Conservation (phyloP, 1,140 invertebrate species). For the Danaus plexippus region DNA sequence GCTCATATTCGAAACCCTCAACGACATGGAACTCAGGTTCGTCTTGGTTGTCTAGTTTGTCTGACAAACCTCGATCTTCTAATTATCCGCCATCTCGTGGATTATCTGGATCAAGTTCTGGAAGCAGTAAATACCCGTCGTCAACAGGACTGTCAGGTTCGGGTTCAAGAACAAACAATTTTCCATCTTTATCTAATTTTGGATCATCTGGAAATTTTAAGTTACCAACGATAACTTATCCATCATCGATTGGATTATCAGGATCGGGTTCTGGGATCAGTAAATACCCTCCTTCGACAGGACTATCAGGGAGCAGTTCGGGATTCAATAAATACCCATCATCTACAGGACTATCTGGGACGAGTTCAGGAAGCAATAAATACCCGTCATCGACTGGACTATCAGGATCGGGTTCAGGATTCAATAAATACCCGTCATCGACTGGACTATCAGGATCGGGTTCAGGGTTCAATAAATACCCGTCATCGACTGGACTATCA, state of each 20-base stretch:
- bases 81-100: constrained; percentile 27
- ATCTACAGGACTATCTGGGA: constrained; percentile 16
- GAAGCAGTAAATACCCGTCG: constrained; percentile 11
- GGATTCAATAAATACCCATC: constrained; percentile 15
- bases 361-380: constrained; percentile 16
- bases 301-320: constrained; percentile 14
- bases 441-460: constrained; percentile 24
- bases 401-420: constrained; percentile 19
- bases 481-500: constrained; percentile 18
- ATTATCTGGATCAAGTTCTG: constrained; percentile 22
- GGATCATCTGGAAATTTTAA: constrained; percentile 19
- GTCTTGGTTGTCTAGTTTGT: constrained; percentile 7
- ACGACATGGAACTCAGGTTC: constrained; percentile 15
- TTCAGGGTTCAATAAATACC: constrained; percentile 6
- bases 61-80: constrained; percentile 10
- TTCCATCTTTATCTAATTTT: constrained; percentile 11
- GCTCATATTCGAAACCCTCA: constrained; percentile 2
- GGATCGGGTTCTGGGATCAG: constrained; percentile 17
- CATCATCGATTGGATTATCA: constrained; percentile 23
- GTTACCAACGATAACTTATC: constrained; percentile 7
- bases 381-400: constrained; percentile 19
- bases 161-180: constrained; percentile 18
- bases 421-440: constrained; percentile 22
- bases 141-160: constrained; percentile 15
- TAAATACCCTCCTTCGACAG: constrained; percentile 13